Conservation (phyloP, 1,140 invertebrate species). For the Oreohelix idahoensis region DNA sequence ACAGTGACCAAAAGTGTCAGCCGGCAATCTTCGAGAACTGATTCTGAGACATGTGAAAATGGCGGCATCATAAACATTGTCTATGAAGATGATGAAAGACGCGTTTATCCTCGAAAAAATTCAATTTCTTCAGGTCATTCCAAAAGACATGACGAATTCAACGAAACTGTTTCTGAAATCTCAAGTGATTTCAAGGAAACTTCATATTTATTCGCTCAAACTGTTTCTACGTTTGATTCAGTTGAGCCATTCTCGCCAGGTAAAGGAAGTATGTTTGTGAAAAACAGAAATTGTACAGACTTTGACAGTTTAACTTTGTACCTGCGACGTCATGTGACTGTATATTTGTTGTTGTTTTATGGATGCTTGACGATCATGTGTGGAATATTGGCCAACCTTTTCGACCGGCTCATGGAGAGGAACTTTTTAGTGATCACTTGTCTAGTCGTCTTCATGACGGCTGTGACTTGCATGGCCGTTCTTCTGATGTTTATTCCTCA, state of each 20-base stretch:
- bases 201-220: neutral
- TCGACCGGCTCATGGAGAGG: neutral
- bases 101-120: neutral
- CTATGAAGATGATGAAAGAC: neutral
- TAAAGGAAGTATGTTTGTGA: too few species aligned
- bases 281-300: neutral
- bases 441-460: neutral
- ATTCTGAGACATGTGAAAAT: neutral
- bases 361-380: neutral
- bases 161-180: neutral
- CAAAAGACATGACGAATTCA: neutral
- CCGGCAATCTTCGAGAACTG: neutral
- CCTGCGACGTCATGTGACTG: neutral
- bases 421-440: neutral
- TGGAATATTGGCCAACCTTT: conserved; percentile 20
- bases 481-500: conserved; percentile 64
- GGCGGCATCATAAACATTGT: neutral
- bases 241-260: neutral
- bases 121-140: neutral
- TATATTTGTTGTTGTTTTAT: conserved; percentile 5
- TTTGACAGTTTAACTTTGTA: neutral
- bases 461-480: conserved; percentile 45
- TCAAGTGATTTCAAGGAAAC: neutral
- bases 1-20: neutral
- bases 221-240: neutral